Evolutionary conservation across 2,888 invertebrate species (phyloP).

Genomic region (Mesorhabditis belari): DNA sequence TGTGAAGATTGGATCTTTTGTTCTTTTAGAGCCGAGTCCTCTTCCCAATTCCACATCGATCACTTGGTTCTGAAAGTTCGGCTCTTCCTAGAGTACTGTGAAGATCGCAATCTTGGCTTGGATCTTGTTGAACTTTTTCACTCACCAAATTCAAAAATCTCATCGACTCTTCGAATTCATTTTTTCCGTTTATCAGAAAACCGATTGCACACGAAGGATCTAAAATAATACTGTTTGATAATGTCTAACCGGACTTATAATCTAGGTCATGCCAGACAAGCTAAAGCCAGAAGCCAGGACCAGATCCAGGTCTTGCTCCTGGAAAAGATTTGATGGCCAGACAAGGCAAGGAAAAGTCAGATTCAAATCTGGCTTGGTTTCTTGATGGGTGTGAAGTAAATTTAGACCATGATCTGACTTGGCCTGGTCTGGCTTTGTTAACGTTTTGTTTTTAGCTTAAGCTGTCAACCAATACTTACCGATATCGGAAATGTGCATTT

Average conservation of each 20-base stretch:
- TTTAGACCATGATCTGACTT: no score
- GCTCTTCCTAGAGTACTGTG: no score
- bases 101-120: no score
- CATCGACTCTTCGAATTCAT: constrained; percentile 20
- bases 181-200: constrained; percentile 19
- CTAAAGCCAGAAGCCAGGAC: no score
- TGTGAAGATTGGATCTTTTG: constrained; percentile 24
- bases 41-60: constrained; percentile 30
- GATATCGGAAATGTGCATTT: constrained; percentile 26
- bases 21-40: constrained; percentile 25
- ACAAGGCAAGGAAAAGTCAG: no score
- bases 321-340: no score
- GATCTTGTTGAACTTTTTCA: neutral
- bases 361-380: no score
- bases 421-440: no score
- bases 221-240: constrained; percentile 6
- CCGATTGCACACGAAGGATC: constrained; percentile 46
- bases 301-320: no score
- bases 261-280: neutral
- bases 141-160: constrained; percentile 16
- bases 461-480: no score
- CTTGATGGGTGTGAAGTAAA: no score
- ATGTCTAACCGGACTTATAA: neutral
- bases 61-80: constrained; percentile 26
- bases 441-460: no score